A percentile compares a stretch with the other conserved stretches of the same genome.
These are phyloP conservation scores for Toxotes chatareus DNA, from an alignment of 2,113 vertebrate species.

Conservation along the genomic window DNA sequence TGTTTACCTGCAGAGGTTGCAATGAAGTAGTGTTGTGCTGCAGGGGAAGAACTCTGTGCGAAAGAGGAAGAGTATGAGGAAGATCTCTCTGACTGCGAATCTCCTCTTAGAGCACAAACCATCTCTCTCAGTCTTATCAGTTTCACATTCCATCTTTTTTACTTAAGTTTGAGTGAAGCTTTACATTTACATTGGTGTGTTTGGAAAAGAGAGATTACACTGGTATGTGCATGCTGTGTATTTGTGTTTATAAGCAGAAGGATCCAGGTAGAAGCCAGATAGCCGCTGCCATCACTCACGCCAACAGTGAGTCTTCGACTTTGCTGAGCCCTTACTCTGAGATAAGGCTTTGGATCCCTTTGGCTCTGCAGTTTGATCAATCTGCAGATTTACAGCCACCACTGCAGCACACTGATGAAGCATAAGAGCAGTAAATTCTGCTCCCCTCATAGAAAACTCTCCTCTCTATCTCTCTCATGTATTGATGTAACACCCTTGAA, in stretches of 20 bases:
- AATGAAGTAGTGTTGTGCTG: slow-evolving; percentile 48
- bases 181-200: slow-evolving; percentile 10
- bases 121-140: slow-evolving; percentile 28
- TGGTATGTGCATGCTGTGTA: background rate
- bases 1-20: slow-evolving; percentile 72
- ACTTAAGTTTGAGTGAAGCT: background rate
- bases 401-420: slow-evolving; percentile 76
- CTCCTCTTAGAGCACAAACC: slow-evolving; percentile 11
- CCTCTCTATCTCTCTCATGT: slow-evolving; percentile 54
- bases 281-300: slow-evolving; percentile 73
- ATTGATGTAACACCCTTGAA: slow-evolving; percentile 78
- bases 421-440: slow-evolving; percentile 77
- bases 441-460: slow-evolving; percentile 70
- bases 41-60: slow-evolving; percentile 39
- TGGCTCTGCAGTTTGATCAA: slow-evolving; percentile 78
- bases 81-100: slow-evolving; percentile 12
- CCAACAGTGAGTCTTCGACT: slow-evolving; percentile 63
- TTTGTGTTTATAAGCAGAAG: slow-evolving; percentile 46
- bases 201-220: slow-evolving; percentile 11
- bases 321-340: slow-evolving; percentile 74
- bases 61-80: slow-evolving; percentile 9
- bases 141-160: slow-evolving; percentile 28
- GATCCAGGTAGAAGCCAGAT: slow-evolving; percentile 54
- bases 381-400: slow-evolving; percentile 78
- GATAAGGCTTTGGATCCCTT: slow-evolving; percentile 77